These are phyloP conservation scores for Menidia menidia DNA, from an alignment of 2,797 vertebrate genomes.

Conservation along the genomic window DNA sequence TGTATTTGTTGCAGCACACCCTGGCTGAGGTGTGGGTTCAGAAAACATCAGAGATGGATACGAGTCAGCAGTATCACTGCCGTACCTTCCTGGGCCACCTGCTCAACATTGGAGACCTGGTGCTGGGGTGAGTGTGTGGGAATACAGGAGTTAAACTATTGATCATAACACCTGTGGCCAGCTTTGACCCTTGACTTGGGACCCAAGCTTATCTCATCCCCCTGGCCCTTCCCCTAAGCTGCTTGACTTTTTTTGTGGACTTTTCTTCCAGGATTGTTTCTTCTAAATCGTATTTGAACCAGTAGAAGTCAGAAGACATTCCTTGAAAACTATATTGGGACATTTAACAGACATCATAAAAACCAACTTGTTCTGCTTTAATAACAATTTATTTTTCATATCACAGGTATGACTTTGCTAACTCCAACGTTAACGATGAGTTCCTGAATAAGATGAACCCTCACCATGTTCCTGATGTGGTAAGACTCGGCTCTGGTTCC, in stretches of 20 bases:
- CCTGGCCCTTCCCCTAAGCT: not conserved
- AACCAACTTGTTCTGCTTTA: not conserved
- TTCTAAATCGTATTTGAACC: too few species aligned
- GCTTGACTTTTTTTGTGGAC: not conserved
- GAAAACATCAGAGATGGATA: constrained; percentile 95
- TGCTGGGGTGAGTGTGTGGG: constrained; percentile 74
- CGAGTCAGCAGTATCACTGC: constrained; percentile 94
- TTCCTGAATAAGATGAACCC: constrained; percentile 96
- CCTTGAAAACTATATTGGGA: too few species aligned
- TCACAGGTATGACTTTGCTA: constrained; percentile 93
- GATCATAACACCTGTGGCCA: not conserved
- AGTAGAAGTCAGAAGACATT: too few species aligned
- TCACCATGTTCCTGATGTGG: constrained; percentile 93
- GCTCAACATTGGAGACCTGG: constrained; percentile 96
- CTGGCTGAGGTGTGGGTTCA: constrained; percentile 96
- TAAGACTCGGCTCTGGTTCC: constrained; percentile 64
- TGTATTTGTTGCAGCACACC: constrained; percentile 83
- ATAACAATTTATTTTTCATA: not conserved
- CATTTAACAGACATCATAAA: too few species aligned
- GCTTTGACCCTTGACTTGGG: not conserved
- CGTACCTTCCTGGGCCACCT: constrained; percentile 95
- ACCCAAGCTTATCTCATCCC: not conserved
- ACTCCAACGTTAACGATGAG: constrained; percentile 96
- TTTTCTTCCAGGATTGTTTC: too few species aligned
- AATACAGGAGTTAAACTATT: not conserved